phyloP scores from a whole-genome alignment of 2,797 vertebrate species.

The Ctenopoma multispine region DNA sequence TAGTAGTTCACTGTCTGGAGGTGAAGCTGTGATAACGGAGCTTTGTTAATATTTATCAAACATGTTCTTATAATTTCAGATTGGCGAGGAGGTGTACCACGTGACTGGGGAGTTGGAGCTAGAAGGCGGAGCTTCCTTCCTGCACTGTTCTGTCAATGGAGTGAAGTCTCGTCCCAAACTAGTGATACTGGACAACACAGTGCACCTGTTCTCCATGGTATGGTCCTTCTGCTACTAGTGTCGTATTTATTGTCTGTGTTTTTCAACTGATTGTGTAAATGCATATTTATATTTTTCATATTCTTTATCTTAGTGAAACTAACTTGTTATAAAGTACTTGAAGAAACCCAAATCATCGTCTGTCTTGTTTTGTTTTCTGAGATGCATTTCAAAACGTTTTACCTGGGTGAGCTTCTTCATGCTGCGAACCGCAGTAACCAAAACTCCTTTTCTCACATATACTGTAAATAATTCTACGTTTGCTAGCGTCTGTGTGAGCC shows the following conservation, averaged over 20 bases:
- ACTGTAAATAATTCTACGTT: no score
- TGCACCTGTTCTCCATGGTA: constrained; percentile 94
- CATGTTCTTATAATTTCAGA: constrained; percentile 67
- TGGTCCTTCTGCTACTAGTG: no score
- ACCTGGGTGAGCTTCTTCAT: no score
- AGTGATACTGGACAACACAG: constrained; percentile 88
- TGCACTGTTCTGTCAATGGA: constrained; percentile 90
- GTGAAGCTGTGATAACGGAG: no score
- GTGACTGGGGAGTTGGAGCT: constrained; percentile 88
- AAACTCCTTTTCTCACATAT: no score
- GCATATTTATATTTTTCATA: neutral
- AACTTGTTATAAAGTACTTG: no score
- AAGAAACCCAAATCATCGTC: no score
- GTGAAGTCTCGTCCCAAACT: constrained; percentile 88
- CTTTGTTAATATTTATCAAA: no score
- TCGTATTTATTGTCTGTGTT: neutral
- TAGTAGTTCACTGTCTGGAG: no score
- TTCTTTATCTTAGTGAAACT: neutral
- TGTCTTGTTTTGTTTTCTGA: no score
- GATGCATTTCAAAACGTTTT: no score
- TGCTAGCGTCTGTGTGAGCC: neutral
- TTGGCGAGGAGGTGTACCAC: constrained; percentile 83
- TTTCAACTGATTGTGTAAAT: neutral
- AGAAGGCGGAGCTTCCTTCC: constrained; percentile 80
- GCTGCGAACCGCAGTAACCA: no score